These are phyloP conservation scores for Coluber constrictor DNA, from an alignment of 2,797 vertebrate species.

Conservation along the genomic window DNA sequence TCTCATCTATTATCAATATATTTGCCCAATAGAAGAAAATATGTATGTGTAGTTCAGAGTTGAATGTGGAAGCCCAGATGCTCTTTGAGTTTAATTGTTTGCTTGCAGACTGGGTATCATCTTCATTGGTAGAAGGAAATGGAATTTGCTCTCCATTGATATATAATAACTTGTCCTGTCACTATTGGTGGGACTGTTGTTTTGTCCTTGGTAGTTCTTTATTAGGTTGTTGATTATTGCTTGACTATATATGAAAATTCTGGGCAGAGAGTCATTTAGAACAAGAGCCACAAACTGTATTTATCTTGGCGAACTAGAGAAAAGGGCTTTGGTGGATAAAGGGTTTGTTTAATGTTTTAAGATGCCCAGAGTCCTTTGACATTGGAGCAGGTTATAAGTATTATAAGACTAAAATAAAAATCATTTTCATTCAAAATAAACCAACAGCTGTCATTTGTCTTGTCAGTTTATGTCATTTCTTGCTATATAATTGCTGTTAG, in stretches of 20 bases:
- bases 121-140: neutral
- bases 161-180: neutral
- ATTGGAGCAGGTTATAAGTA: neutral
- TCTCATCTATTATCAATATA: neutral
- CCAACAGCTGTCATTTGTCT: neutral
- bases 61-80: neutral
- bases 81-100: neutral
- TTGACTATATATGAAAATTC: neutral
- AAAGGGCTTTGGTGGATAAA: neutral
- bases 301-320: neutral
- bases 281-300: neutral
- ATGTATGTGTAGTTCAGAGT: too few species aligned
- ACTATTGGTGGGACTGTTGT: neutral
- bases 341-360: neutral
- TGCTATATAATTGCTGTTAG: neutral
- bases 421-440: neutral
- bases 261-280: neutral
- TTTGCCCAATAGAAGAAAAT: neutral
- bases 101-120: neutral
- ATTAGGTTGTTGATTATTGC: neutral
- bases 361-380: neutral
- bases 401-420: neutral
- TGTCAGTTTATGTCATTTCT: neutral
- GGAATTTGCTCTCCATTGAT: neutral
- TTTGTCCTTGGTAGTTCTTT: neutral